These are phyloP conservation scores for Xylota sylvarum DNA, from an alignment of 2,888 invertebrate genomes.

Conservation along the genomic window DNA sequence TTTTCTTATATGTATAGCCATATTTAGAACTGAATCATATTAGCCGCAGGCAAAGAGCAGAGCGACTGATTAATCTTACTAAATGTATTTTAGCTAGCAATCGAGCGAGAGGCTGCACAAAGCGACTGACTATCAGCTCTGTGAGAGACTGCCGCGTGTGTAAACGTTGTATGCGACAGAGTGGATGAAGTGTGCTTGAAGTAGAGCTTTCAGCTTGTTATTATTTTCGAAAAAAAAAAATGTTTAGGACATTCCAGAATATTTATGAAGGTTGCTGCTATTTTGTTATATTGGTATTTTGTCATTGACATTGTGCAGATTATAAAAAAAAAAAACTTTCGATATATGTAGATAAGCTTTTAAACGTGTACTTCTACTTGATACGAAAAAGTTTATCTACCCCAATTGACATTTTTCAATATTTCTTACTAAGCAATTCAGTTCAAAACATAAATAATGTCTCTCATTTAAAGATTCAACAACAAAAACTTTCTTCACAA, in stretches of 20 bases:
- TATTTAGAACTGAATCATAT: conserved; percentile 61
- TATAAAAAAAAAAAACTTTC: no score
- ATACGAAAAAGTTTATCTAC: no score
- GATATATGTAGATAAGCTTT: no score
- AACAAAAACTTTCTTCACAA: not conserved
- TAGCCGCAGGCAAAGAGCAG: conserved; percentile 24
- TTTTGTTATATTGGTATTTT: not conserved
- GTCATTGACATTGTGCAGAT: not conserved
- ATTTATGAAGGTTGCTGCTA: conserved; percentile 8
- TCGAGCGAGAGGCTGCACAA: not conserved
- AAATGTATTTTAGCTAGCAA: not conserved
- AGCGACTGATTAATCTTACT: conserved; percentile 3
- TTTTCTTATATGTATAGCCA: conserved; percentile 37
- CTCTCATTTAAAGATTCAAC: not conserved
- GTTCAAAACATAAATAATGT: not conserved
- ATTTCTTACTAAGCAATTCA: not conserved
- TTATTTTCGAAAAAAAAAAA: not conserved
- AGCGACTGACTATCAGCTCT: not conserved
- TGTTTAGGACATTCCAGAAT: conserved; percentile 27
- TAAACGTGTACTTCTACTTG: no score
- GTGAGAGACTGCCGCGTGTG: conserved; percentile 1
- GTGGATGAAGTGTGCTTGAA: not conserved
- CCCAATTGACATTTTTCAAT: no score
- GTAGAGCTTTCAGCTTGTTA: conserved; percentile 16
- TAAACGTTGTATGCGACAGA: not conserved